Evolutionary conservation across 2,888 invertebrate species (phyloP).

Genomic region (Boloria selene): DNA sequence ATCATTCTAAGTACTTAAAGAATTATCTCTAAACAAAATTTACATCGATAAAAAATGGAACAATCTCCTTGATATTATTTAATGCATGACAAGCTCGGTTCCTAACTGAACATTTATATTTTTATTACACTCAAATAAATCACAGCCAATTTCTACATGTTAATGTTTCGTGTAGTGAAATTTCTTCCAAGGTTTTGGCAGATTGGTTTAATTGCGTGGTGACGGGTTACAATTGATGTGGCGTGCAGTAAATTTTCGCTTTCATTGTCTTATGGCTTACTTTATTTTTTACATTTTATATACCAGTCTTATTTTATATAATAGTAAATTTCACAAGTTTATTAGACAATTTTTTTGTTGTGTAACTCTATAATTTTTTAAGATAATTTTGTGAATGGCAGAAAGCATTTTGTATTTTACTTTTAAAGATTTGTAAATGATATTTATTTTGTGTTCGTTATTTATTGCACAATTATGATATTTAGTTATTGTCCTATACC

Average conservation of each 20-base stretch:
- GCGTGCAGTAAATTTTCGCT: constrained; percentile 26
- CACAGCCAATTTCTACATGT: neutral
- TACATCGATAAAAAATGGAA: no score
- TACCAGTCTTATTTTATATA: constrained; percentile 2
- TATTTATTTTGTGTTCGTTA: neutral
- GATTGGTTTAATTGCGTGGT: constrained; percentile 31
- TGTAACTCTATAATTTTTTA: neutral
- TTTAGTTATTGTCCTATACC: no score
- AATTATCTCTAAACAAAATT: no score
- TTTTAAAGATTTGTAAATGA: neutral
- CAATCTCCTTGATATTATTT: no score
- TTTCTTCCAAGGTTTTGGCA: constrained; percentile 27
- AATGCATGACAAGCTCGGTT: no score
- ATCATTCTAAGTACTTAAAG: no score
- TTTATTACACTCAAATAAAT: neutral
- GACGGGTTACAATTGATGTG: constrained; percentile 27
- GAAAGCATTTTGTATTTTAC: neutral
- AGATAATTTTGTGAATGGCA: neutral
- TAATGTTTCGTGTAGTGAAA: constrained; percentile 20
- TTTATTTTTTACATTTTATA: constrained; percentile 12
- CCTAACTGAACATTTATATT: neutral
- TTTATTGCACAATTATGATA: no score
- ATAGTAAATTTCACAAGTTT: constrained; percentile 5
- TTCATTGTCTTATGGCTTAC: constrained; percentile 9
- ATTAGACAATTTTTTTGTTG: neutral